phyloP scores from a whole-genome alignment of 2,888 invertebrate species.

The Esperia sulphurella region DNA sequence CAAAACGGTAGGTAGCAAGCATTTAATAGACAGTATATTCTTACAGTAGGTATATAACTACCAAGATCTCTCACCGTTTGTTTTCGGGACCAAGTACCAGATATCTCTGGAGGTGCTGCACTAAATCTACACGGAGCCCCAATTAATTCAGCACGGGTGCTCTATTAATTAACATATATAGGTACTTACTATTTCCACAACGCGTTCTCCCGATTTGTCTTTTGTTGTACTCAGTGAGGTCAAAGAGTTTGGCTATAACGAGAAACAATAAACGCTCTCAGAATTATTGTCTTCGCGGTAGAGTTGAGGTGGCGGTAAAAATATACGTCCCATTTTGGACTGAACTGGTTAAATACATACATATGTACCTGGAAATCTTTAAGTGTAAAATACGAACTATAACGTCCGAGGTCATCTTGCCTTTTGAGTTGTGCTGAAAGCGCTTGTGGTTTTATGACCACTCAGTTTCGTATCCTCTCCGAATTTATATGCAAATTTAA shows the following conservation, averaged over 20 bases:
- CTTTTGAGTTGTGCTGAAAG: constrained; percentile 31
- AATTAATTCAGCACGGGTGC: constrained; percentile 23
- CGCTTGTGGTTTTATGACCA: constrained; percentile 42
- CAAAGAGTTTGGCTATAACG: background rate
- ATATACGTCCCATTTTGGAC: constrained; percentile 3
- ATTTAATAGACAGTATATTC: too few species aligned
- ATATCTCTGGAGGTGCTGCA: constrained; percentile 10
- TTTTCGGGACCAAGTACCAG: constrained; percentile 18
- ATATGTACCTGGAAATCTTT: constrained; percentile 27
- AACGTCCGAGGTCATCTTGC: background rate
- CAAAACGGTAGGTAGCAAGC: too few species aligned
- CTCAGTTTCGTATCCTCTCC: constrained; percentile 41
- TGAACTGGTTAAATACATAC: constrained; percentile 3
- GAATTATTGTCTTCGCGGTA: background rate
- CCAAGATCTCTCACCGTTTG: constrained; percentile 10
- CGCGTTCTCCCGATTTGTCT: constrained; percentile 12
- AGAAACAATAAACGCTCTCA: background rate
- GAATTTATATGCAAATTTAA: constrained; percentile 54
- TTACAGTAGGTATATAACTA: background rate
- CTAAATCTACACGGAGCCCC: constrained; percentile 22
- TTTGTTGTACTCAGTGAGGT: constrained; percentile 6
- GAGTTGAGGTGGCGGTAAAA: constrained; percentile 4
- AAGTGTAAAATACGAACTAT: constrained; percentile 19
- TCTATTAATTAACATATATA: constrained; percentile 26
- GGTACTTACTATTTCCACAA: constrained; percentile 8